These are phyloP conservation scores for Pseudorhiza aurosa DNA, from an alignment of 30 jellyfish, hydroid and myxozoan species.

Conservation along the genomic window DNA sequence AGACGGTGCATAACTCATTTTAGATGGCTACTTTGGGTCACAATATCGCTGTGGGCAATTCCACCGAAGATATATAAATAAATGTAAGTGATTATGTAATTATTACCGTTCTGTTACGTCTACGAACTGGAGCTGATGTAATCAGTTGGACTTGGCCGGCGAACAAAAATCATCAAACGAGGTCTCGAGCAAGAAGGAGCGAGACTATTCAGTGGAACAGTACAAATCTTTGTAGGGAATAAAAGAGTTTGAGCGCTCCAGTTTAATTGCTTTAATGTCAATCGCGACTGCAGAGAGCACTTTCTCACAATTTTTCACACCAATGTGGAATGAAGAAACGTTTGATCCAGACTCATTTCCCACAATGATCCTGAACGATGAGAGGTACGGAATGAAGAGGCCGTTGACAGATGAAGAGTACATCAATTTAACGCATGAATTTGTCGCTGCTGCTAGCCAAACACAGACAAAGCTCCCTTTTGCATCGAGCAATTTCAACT, in stretches of 20 bases:
- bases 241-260: too few species aligned
- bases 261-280: neutral
- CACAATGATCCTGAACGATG: conserved; percentile 47
- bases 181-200: too few species aligned
- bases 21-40: neutral
- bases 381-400: conserved; percentile 36
- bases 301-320: neutral
- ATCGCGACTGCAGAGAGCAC: neutral
- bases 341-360: conserved; percentile 50
- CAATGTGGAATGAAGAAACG: conserved; percentile 60
- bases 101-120: too few species aligned
- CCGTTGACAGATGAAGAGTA: conserved; percentile 52
- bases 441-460: conserved; percentile 34
- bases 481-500: neutral
- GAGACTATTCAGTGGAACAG: too few species aligned
- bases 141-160: too few species aligned
- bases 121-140: too few species aligned
- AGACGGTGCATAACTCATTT: conserved; percentile 35
- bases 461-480: conserved; percentile 30
- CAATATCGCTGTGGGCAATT: neutral
- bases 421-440: conserved; percentile 44
- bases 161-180: too few species aligned
- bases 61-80: neutral
- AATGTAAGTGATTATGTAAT: too few species aligned
- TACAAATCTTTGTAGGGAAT: too few species aligned